These are phyloP conservation scores for Vulpes lagopus DNA, from an alignment of 2,113 vertebrate species.

Conservation along the genomic window DNA sequence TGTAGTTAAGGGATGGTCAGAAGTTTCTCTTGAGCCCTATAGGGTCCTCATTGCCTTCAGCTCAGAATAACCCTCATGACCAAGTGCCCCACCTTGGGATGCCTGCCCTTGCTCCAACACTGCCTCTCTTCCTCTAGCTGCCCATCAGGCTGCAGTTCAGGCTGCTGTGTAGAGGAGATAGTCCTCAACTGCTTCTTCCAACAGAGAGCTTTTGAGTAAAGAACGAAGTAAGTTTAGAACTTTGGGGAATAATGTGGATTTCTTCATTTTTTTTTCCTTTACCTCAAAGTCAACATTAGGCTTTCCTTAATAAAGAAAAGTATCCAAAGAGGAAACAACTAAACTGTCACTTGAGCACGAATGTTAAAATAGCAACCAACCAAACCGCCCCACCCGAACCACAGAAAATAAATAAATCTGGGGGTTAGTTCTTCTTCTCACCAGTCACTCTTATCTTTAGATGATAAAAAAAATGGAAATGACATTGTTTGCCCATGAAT, in stretches of 20 bases:
- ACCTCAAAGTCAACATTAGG: conserved; percentile 2
- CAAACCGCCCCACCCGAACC: not conserved
- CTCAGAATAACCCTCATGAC: not conserved
- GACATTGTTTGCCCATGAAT: not conserved
- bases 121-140: too few species aligned
- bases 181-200: not conserved
- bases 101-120: not conserved
- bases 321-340: not conserved
- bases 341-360: not conserved
- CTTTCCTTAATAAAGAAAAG: not conserved
- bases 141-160: not conserved
- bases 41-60: not conserved
- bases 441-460: not conserved
- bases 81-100: not conserved
- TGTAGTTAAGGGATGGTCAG: not conserved
- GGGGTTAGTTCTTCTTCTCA: not conserved
- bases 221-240: not conserved
- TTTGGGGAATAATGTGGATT: not conserved
- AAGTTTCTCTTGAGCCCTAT: not conserved
- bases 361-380: not conserved
- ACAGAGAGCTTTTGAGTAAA: not conserved
- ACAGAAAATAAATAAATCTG: not conserved
- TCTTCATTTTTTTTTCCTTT: not conserved
- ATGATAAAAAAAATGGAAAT: not conserved
- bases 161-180: fast-evolving